phyloP scores from a whole-genome alignment of 2,797 vertebrate genomes.

The Sitta carolinensis region DNA sequence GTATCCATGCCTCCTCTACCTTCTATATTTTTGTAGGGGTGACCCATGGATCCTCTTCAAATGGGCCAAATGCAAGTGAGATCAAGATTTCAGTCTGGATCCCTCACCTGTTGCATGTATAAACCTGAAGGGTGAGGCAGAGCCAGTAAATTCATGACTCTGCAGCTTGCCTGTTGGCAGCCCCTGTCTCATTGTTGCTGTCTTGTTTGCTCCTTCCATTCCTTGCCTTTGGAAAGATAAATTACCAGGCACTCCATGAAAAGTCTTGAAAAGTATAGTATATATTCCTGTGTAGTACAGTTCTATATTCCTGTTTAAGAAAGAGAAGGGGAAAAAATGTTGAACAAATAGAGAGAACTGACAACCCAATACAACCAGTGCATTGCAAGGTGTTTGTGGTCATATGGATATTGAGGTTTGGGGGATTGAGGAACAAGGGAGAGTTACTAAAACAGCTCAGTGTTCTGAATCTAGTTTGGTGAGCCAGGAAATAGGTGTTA shows the following conservation, averaged over 20 bases:
- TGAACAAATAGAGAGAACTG: background rate
- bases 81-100: background rate
- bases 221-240: background rate
- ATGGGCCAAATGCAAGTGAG: background rate
- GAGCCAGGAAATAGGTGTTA: background rate
- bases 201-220: background rate
- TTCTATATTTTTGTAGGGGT: background rate
- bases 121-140: background rate
- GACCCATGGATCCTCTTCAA: background rate
- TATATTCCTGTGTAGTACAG: background rate
- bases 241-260: background rate
- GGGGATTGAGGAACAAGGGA: background rate
- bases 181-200: background rate
- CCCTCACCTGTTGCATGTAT: background rate
- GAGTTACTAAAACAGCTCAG: background rate
- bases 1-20: accelerated
- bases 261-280: background rate
- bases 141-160: background rate
- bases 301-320: background rate
- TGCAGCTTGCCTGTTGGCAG: background rate
- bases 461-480: background rate
- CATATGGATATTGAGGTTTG: background rate
- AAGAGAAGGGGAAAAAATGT: background rate
- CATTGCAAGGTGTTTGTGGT: background rate
- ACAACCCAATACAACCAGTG: background rate